Base-by-base conservation (phyloP, 1,140 invertebrate genomes). In the Calephelis nemesis region DNA sequence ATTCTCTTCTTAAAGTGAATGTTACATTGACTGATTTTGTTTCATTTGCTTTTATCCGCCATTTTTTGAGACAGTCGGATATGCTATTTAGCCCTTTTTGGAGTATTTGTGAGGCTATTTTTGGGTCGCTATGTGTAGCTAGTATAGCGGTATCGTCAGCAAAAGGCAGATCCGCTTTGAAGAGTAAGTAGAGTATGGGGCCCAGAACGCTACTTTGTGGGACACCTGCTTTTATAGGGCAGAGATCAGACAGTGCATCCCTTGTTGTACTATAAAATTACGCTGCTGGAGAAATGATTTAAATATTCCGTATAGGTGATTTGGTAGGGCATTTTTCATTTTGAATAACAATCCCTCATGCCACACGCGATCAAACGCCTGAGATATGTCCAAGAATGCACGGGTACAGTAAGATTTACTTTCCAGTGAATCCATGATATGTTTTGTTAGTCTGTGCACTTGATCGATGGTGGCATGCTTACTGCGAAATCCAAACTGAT, bases 61-160 rank as follows among this genome's bases (percentile, higher is more conserved):
- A 75, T 85, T 88, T 47, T 87, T 84, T 64, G 86, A 47, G 45
- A 1, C 45, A 47, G 45, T 10, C 7, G 45, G 45, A 47, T 84
- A 69, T 77, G 80, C 73, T 40, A 39, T 49, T 15, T 54, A 65
- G 48, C 47, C n/a, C 47, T 65, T 64, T 50, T 19, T 65, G n/a
- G 60, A 65, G n/a, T 40, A 67, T 30, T 52, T n/a, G 15, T 52
- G 49, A 67, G 13, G 15, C 13, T 9, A 40, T 40, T 48, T 66
- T 64, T 62, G 66, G 40, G 52, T 63, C 39, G 12, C 52, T 63
- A 47, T 39, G 12, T 13, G 19, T 52, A 69, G 40, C 30, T 12
- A 63, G 30, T 13, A 65, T 48, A 6, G 47, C 63, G 15, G 63
- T 45, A 65, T 65, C 49, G 11, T 62, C 58, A 12, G 64, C 39